These are phyloP conservation scores for Argyra leucocephala DNA, from an alignment of 2,888 invertebrate species.

Conservation along the genomic window DNA sequence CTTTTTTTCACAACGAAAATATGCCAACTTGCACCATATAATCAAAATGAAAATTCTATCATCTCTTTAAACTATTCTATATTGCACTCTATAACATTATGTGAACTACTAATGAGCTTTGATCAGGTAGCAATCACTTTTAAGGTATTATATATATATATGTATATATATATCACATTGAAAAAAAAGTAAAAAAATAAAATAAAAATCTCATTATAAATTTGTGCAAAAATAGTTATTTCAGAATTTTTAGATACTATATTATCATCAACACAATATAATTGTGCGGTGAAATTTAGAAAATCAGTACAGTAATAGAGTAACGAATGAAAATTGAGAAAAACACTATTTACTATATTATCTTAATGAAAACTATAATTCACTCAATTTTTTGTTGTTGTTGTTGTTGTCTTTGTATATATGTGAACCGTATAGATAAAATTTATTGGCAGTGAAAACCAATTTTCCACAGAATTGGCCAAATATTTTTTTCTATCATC, in stretches of 20 bases:
- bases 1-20: not conserved
- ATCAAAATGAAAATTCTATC: not conserved
- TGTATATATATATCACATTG: too few species aligned
- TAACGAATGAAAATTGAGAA: not conserved
- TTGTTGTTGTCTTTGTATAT: too few species aligned
- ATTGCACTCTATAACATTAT: too few species aligned
- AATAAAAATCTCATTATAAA: not conserved
- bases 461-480: not conserved
- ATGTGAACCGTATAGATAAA: not conserved
- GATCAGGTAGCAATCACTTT: not conserved
- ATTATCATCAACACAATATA: constrained; percentile 2
- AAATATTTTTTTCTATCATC: not conserved
- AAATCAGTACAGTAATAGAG: not conserved
- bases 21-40: not conserved
- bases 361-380: constrained; percentile 4
- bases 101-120: constrained; percentile 5
- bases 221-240: not conserved
- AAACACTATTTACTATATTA: not conserved
- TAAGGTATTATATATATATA: too few species aligned
- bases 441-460: not conserved
- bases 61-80: not conserved
- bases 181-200: not conserved
- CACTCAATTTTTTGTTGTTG: not conserved
- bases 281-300: not conserved
- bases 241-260: not conserved